Evolutionary conservation across 1,140 invertebrate species (phyloP), one percentile per base, ranked within the genome.

Genomic region (Goniozus legneri): DNA sequence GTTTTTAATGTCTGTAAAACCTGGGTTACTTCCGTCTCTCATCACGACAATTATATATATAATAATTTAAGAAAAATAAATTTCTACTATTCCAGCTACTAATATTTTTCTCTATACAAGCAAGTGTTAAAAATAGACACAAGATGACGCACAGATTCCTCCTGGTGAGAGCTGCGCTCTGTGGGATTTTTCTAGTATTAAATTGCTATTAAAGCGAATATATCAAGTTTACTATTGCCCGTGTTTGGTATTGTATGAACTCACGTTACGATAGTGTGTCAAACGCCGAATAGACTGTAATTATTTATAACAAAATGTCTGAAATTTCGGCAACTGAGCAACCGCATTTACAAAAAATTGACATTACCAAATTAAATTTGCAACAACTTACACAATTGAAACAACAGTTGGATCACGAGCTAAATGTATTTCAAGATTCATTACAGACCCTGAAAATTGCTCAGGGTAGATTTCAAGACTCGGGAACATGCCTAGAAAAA

Each of bases 401-500:
- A 71, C 85, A 92, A 54, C 89, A 93, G 78, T 77, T 95, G 41
- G 91, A 95, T 67, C 83, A 89, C 74, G 93, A 96, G 72, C 77
- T 97, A 16, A 80, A 80, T 60, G 80, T 94, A 13, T 91, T 94
- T 69, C 86, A 91, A 78, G 87, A 91, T 49, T 96, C 93, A 0
- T 68, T 96, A 32, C 86, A 89, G 60, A 90, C 88, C 10, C 76
- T 96, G 37, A 94, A 95, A 78, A 81, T 90, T 56, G 92, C 92
- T 4, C 92, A 95, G 74, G 81, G 77, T 8, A 96, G 95, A 77
- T 96, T 92, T 77, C 81, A 86, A 45, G 90, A 91, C 59, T 95
- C 92, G 2, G 86, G 85, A 31, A 86, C 91, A 62, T 87, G 88
- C 69, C 78, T 95, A 20, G 86, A 91, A 52, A 89, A 88, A 76